Conservation (phyloP, 2,113 vertebrate species). For the Galemys pyrenaicus region DNA sequence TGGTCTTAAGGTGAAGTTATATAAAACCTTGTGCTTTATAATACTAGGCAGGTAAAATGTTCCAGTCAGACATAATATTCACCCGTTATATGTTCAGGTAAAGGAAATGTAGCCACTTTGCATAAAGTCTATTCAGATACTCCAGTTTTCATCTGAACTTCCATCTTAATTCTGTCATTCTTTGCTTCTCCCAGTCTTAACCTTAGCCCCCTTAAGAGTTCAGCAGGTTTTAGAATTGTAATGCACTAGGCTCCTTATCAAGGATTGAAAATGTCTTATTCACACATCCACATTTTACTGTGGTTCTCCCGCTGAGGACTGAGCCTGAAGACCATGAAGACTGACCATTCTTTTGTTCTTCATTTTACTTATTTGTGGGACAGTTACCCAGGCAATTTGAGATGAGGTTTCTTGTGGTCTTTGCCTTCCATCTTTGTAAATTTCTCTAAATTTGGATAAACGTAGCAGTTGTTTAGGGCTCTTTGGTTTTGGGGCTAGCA, state of each 20-base stretch:
- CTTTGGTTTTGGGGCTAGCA: background rate
- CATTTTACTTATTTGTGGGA: background rate
- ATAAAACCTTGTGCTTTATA: background rate
- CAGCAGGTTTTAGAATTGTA: background rate
- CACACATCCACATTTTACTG: background rate
- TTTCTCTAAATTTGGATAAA: background rate
- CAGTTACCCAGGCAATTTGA: background rate
- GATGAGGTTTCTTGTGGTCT: background rate
- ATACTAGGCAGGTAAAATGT: background rate
- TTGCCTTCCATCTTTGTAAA: too few species aligned
- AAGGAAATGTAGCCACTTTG: background rate
- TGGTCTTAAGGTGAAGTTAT: background rate
- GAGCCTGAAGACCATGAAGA: slow-evolving; percentile 1
- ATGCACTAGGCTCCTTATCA: background rate
- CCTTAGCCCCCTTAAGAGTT: background rate
- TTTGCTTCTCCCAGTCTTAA: background rate
- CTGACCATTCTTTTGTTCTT: background rate
- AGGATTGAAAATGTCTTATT: background rate
- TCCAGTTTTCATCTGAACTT: background rate
- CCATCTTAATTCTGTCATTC: background rate
- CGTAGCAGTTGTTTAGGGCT: background rate
- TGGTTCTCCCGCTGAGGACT: background rate
- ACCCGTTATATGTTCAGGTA: background rate
- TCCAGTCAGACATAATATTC: background rate
- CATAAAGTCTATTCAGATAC: background rate